Percentiles rank a stretch among this genome's conserved stretches.
These are phyloP conservation scores for Crematogaster levior DNA, from an alignment of 2,888 invertebrate species.

Conservation along the genomic window DNA sequence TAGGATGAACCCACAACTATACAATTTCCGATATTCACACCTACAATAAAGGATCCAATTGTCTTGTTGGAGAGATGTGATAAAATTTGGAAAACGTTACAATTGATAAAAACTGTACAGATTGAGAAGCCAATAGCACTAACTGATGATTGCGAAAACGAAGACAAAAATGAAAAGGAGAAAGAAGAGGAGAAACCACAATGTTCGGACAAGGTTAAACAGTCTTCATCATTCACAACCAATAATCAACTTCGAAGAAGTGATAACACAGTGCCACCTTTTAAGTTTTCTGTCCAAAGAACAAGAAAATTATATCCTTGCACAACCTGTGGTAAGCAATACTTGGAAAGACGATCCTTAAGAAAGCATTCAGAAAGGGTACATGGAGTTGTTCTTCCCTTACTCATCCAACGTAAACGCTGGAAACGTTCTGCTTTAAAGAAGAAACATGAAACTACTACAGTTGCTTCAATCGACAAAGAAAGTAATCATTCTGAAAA, in stretches of 20 bases:
- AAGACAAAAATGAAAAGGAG: neutral
- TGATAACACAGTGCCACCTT: conserved; percentile 75
- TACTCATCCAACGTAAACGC: conserved; percentile 10
- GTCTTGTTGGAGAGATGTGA: conserved; percentile 81
- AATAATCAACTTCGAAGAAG: conserved; percentile 74
- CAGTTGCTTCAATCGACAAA: neutral
- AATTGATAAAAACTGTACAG: conserved; percentile 79
- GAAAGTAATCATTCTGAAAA: conserved; percentile 16
- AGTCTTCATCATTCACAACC: conserved; percentile 61
- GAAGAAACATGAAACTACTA: neutral
- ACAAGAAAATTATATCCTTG: conserved; percentile 78
- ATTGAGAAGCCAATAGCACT: neutral
- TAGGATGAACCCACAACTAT: conserved; percentile 36
- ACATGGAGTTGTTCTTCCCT: conserved; percentile 76
- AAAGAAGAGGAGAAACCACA: neutral
- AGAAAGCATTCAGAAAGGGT: conserved; percentile 73
- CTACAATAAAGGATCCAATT: conserved; percentile 77
- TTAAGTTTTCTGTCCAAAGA: conserved; percentile 77
- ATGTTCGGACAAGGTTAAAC: neutral
- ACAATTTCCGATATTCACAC: conserved; percentile 48
- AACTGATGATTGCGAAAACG: neutral
- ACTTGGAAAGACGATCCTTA: conserved; percentile 69
- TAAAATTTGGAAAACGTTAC: conserved; percentile 83
- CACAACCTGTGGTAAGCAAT: conserved; percentile 77
- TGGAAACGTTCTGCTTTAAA: neutral